phyloP scores from a whole-genome alignment of 2,888 invertebrate species.

The Limenitis camilla region DNA sequence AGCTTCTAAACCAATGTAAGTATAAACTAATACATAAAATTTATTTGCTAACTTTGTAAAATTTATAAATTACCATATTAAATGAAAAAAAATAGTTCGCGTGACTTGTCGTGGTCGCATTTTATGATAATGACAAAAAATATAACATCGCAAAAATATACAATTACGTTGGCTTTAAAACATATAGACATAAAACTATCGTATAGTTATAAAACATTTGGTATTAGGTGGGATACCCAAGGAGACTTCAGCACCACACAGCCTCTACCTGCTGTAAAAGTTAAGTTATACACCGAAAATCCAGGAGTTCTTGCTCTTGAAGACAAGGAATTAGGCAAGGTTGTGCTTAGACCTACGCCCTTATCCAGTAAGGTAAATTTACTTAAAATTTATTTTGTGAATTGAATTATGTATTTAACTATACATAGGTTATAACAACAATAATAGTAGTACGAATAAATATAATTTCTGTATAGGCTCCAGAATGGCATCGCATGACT shows the following conservation, averaged over 20 bases:
- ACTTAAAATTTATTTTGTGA: not conserved
- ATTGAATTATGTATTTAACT: not conserved
- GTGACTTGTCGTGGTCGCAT: too few species aligned
- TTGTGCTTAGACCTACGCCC: conserved; percentile 89
- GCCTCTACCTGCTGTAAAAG: conserved; percentile 96
- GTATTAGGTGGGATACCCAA: conserved; percentile 97
- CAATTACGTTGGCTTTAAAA: not conserved
- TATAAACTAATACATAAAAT: too few species aligned
- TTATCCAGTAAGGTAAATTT: conserved; percentile 84
- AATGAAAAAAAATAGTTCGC: too few species aligned
- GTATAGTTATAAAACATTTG: too few species aligned
- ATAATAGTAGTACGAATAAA: too few species aligned
- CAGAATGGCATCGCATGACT: conserved; percentile 99
- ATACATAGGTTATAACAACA: too few species aligned
- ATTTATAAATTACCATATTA: too few species aligned
- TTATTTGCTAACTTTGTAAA: too few species aligned
- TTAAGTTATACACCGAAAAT: conserved; percentile 98
- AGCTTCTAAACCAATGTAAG: conserved; percentile 97
- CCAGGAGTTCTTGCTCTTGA: conserved; percentile 98
- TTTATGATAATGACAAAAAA: too few species aligned
- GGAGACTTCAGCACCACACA: conserved; percentile 99
- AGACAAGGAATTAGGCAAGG: conserved; percentile 98
- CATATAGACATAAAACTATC: too few species aligned
- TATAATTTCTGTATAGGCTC: conserved; percentile 73
- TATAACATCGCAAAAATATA: not conserved